These are phyloP conservation scores for Trissolcus brochymenae DNA, from an alignment of 2,888 invertebrate species.

Conservation along the genomic window DNA sequence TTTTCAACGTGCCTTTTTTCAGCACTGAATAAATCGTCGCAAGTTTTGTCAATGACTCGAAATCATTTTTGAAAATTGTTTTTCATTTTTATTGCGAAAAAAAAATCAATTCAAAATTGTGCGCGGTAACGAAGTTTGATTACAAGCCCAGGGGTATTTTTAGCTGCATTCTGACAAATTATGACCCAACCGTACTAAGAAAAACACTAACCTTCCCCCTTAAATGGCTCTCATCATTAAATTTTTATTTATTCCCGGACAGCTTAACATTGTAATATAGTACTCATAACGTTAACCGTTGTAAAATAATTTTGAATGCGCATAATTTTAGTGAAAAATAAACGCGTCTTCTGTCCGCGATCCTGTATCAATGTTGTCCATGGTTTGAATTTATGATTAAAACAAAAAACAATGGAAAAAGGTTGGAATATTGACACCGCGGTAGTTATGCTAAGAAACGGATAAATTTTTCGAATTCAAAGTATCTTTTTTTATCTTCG, in stretches of 20 bases:
- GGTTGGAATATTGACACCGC: conserved; percentile 19
- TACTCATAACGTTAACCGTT: no score
- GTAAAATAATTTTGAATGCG: no score
- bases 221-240: conserved; percentile 61
- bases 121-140: conserved; percentile 66
- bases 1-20: no score
- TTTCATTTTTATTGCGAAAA: conserved; percentile 8
- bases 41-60: not conserved
- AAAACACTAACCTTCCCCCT: conserved; percentile 66
- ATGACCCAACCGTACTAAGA: conserved; percentile 67
- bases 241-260: conserved; percentile 59
- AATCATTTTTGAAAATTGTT: not conserved
- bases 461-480: no score
- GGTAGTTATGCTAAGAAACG: no score
- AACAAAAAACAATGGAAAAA: conserved; percentile 2
- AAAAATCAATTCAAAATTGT: conserved; percentile 23
- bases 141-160: conserved; percentile 63
- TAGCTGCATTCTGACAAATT: conserved; percentile 55
- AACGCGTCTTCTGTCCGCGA: not conserved
- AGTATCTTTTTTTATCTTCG: no score
- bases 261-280: conserved; percentile 3
- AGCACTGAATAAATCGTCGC: not conserved
- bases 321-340: conserved; percentile 1
- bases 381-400: not conserved
- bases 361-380: not conserved